Percentiles rank a stretch among this genome's conserved stretches.
phyloP scores from a whole-genome alignment of 2,797 vertebrate species.

The Somateria mollissima region DNA sequence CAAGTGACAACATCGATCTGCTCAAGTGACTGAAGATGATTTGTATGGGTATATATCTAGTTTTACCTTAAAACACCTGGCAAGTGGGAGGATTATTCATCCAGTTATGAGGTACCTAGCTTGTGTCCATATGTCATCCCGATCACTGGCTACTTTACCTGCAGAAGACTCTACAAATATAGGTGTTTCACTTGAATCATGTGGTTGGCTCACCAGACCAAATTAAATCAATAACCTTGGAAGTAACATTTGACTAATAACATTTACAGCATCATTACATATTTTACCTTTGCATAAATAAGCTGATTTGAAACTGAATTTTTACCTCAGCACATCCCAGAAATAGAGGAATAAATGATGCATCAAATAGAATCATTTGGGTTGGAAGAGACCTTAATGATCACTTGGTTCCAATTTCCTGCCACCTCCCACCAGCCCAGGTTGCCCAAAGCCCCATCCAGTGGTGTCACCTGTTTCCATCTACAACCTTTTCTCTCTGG shows the following conservation, averaged over 20 bases:
- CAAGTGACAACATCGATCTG: background rate
- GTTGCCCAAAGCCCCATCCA: too few relatives aligned
- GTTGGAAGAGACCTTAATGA: background rate
- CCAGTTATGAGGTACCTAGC: background rate
- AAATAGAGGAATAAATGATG: background rate
- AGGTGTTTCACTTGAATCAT: conserved; percentile 9
- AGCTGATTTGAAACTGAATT: conserved; percentile 27
- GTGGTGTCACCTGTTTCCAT: background rate
- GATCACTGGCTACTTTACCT: conserved; percentile 26
- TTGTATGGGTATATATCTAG: background rate
- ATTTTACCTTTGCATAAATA: conserved; percentile 21
- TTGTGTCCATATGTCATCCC: background rate
- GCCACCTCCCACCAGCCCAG: background rate
- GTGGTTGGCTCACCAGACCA: conserved; percentile 42
- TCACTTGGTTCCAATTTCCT: background rate
- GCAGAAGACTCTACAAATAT: conserved; percentile 4
- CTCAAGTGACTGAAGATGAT: background rate
- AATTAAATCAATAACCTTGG: conserved; percentile 42
- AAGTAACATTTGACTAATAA: conserved; percentile 45
- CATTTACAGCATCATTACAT: conserved; percentile 28
- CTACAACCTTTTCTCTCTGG: background rate
- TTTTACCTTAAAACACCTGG: background rate
- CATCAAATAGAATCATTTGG: background rate
- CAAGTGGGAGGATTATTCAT: background rate
- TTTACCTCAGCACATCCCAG: background rate